Base-by-base conservation (phyloP, 2,113 vertebrate species). In the Triplophysa siluroides region DNA sequence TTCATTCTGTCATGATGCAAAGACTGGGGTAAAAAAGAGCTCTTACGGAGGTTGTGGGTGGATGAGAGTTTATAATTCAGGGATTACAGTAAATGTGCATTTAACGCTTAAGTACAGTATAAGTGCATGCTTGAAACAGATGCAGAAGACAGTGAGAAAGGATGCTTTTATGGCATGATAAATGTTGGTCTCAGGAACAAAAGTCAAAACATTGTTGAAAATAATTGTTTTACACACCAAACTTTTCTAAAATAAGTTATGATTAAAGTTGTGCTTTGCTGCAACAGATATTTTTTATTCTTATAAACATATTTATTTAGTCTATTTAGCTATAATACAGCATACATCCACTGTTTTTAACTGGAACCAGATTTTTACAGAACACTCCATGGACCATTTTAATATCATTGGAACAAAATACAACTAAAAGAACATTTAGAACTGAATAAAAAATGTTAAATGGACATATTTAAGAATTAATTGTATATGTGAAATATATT, bases 21-120 rank as follows among this genome's bases (percentile, higher is more conserved):
- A 64, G 62, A 56, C 64, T 66, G 56, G 16, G 73, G 73, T 73
- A 45, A 45, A 75, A 45, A 62, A 62, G 14, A 4, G 14, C 26
- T 76, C 62, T 76, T n/a, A 52, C 12, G 14, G 11, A 65, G 74
- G 41, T 50, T 65, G 74, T 76, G 74, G 61, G 74, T 76, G 74
- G 74, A 16, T 76, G 12, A 54, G 61, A 76, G 26, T 65, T 64
- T 76, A 65, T 60, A n/a, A 74, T 65, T 63, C 74, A 50, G 45
- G 43, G 47, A 52, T 76, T 65, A 76, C 74, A 65, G 24, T 63
- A 63, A 12, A 21, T 2, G 2, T 76, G 73, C 58, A 76, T 41
- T 76, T 63, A 45, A 76, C n/a, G 43, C 61, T 76, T 65, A 65
- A 76, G 74, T 65, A 65, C 61, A 65, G 61, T 23, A 76, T 65